Conservation (phyloP, 1,140 invertebrate species). For the Drosophila setifemur region DNA sequence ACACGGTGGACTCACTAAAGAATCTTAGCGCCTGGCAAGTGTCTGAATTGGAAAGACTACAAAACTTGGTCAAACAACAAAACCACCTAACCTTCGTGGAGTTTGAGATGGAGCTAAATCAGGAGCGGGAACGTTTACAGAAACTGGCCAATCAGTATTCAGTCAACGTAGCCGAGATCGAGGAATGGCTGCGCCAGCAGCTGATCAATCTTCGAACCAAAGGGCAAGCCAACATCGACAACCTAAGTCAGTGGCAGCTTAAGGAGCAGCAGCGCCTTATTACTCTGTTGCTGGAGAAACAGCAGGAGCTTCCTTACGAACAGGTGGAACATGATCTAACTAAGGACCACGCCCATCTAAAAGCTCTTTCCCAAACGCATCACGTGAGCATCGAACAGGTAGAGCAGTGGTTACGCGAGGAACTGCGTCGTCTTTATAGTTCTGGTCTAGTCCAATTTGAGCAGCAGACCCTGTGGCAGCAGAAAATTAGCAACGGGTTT, state of each 20-base stretch:
- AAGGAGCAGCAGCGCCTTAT: slow-evolving; percentile 72
- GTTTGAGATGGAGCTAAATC: slow-evolving; percentile 68
- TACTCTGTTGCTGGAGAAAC: slow-evolving; percentile 68
- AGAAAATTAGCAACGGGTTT: slow-evolving; percentile 60
- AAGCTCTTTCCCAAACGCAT: slow-evolving; percentile 64
- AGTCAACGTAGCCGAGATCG: slow-evolving; percentile 70
- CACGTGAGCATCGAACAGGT: slow-evolving; percentile 72
- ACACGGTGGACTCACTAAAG: slow-evolving; percentile 55
- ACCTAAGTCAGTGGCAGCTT: slow-evolving; percentile 68
- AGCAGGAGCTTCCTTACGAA: slow-evolving; percentile 59
- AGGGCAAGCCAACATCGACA: slow-evolving; percentile 68
- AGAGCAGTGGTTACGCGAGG: slow-evolving; percentile 71
- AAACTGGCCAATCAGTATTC: slow-evolving; percentile 72
- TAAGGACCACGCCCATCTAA: slow-evolving; percentile 55
- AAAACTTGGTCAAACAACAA: slow-evolving; percentile 63
- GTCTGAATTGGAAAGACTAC: slow-evolving; percentile 62
- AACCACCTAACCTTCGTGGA: slow-evolving; percentile 73
- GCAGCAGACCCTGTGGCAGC: slow-evolving; percentile 70
- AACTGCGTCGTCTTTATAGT: slow-evolving; percentile 59
- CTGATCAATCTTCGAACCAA: slow-evolving; percentile 68
- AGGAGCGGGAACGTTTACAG: slow-evolving; percentile 62
- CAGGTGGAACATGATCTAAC: slow-evolving; percentile 64
- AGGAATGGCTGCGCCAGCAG: slow-evolving; percentile 72
- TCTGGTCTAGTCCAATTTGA: slow-evolving; percentile 70
- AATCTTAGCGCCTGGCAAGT: slow-evolving; percentile 67